Evolutionary conservation across 30 jellyfish, hydroid and myxozoan species (phyloP).

Genomic region (Cassiopea xamachana): DNA sequence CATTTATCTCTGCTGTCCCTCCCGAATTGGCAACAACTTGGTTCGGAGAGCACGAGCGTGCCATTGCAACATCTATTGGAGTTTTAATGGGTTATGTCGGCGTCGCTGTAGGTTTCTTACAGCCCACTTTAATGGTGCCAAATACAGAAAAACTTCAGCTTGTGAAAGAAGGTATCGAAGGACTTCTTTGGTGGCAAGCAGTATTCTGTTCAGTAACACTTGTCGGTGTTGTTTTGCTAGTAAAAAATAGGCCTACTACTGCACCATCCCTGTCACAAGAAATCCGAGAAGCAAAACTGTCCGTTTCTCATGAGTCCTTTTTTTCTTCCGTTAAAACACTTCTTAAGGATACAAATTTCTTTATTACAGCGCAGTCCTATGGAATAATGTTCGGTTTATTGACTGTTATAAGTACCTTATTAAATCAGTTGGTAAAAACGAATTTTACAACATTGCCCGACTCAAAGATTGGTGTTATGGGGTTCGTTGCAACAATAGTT

Average conservation of each 20-base stretch:
- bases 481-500: slow-evolving; percentile 59
- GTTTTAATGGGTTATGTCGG: slow-evolving; percentile 76
- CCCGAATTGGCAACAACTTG: slow-evolving; percentile 78
- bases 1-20: slow-evolving; percentile 68
- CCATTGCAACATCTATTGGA: slow-evolving; percentile 83
- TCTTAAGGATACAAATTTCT: slow-evolving; percentile 43
- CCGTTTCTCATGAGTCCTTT: slow-evolving; percentile 12
- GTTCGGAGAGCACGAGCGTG: slow-evolving; percentile 85
- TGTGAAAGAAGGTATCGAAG: slow-evolving; percentile 53
- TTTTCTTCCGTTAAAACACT: slow-evolving; percentile 32
- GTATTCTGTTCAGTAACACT: slow-evolving; percentile 43
- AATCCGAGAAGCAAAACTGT: slow-evolving; percentile 36
- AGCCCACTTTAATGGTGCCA: slow-evolving; percentile 68
- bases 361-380: slow-evolving; percentile 67
- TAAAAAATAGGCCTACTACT: slow-evolving; percentile 65
- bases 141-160: slow-evolving; percentile 21
- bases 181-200: slow-evolving; percentile 55
- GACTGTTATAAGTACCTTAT: slow-evolving; percentile 51
- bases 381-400: slow-evolving; percentile 69
- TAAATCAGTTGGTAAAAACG: slow-evolving; percentile 66
- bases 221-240: slow-evolving; percentile 50
- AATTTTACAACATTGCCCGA: slow-evolving; percentile 52
- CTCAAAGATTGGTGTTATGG: slow-evolving; percentile 76
- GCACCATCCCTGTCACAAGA: slow-evolving; percentile 77
- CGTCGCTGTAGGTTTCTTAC: slow-evolving; percentile 76